Percentiles rank a stretch among this genome's conserved stretches.
Evolutionary conservation across 1,140 invertebrate species (phyloP).

Genomic region (Zaprionus gabonicus): DNA sequence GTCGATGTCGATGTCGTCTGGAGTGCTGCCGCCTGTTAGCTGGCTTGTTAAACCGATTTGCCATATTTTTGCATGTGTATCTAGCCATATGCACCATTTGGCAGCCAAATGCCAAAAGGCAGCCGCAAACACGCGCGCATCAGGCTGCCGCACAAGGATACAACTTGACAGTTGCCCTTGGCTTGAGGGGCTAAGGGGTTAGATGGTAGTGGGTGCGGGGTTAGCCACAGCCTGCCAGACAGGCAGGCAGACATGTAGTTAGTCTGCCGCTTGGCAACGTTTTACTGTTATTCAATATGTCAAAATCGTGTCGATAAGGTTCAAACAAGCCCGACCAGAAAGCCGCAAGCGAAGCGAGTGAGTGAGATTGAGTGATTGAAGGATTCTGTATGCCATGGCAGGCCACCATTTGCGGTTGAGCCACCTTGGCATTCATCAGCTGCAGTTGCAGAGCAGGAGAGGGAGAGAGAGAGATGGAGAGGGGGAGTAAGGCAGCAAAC

Average conservation of each 20-base stretch:
- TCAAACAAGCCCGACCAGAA: slow-evolving; percentile 57
- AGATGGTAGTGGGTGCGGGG: background rate
- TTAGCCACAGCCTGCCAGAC: slow-evolving; percentile 7
- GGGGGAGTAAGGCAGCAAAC: slow-evolving; percentile 15
- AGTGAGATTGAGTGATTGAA: slow-evolving; percentile 10
- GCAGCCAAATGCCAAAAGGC: slow-evolving; percentile 79
- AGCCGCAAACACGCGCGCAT: slow-evolving; percentile 72
- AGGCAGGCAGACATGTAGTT: slow-evolving; percentile 55
- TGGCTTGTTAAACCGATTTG: slow-evolving; percentile 71
- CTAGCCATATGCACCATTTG: slow-evolving; percentile 77
- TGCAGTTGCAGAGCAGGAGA: background rate
- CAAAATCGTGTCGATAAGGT: slow-evolving; percentile 82
- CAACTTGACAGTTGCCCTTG: slow-evolving; percentile 22
- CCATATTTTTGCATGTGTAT: slow-evolving; percentile 74
- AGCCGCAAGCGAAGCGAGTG: background rate
- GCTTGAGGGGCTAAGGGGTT: background rate
- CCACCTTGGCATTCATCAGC: slow-evolving; percentile 28
- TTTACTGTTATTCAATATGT: slow-evolving; percentile 82
- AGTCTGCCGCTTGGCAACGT: slow-evolving; percentile 60
- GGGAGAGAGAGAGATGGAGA: background rate
- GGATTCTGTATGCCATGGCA: slow-evolving; percentile 10
- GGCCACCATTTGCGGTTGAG: slow-evolving; percentile 39
- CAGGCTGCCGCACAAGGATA: slow-evolving; percentile 35
- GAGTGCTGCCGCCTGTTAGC: slow-evolving; percentile 50
- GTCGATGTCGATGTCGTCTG: slow-evolving; percentile 38